Conservation (phyloP, 2,888 invertebrate genomes). For the Habroteleia sp. region DNA sequence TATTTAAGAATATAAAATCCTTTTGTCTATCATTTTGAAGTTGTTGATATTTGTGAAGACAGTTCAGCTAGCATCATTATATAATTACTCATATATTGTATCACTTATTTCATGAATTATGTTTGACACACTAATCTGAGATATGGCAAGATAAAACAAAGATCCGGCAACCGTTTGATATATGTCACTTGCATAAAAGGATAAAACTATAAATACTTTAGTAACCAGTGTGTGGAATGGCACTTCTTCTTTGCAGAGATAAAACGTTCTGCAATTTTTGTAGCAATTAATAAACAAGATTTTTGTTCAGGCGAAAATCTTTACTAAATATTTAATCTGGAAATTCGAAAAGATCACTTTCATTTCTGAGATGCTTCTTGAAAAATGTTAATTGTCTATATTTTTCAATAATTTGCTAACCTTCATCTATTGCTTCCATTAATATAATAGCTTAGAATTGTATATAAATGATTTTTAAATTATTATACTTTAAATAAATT, state of each 20-base stretch:
- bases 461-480: too few species aligned
- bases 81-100: conserved; percentile 16
- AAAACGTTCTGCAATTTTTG: conserved; percentile 4
- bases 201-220: conserved; percentile 12
- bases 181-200: conserved; percentile 13
- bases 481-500: too few species aligned
- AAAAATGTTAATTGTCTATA: neutral
- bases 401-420: too few species aligned
- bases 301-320: conserved; percentile 13
- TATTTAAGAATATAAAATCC: too few species aligned
- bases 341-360: conserved; percentile 3
- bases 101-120: conserved; percentile 14
- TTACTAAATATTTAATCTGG: conserved; percentile 1
- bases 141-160: conserved; percentile 4
- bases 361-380: neutral
- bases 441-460: too few species aligned
- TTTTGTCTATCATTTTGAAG: too few species aligned
- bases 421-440: too few species aligned
- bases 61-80: too few species aligned
- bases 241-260: neutral
- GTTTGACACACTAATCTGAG: neutral
- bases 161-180: conserved; percentile 10
- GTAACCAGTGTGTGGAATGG: conserved; percentile 8
- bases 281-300: conserved; percentile 5
- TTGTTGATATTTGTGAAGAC: too few species aligned